Base-by-base conservation (phyloP, 1,140 invertebrate genomes). In the Condylostylus longicornis region DNA sequence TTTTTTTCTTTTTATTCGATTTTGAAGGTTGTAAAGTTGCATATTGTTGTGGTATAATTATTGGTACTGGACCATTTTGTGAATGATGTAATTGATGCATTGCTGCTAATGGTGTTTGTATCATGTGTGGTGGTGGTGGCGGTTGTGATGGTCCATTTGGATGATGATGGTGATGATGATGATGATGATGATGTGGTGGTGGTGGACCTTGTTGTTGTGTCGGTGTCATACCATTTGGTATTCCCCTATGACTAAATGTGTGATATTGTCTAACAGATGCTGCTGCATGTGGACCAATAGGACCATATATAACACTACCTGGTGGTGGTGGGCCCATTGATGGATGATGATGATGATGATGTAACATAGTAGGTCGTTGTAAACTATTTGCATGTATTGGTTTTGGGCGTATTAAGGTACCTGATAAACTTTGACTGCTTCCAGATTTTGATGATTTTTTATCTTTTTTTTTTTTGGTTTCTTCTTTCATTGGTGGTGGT, bases 401-500 rank as follows among this genome's bases (percentile, higher is more conserved):
- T 43, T 58, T 58, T 36, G 58, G 58, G 25, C 58, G 46, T 33
- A 61, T 61, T 18, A 61, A 40, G 3, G 58, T 60, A 29, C 58
- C 58, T 14, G 58, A 61, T 23, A 61, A 40, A 37, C 54, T 58
- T 38, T 58, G 57, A 44, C 54, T 61, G 20, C 53, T 48, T 4
- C 25, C 25, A 8, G 55, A 49, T 45, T 60, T 61, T 5, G 46
- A 47, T 25, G 43, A 46, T 44, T 54, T 56, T 32, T 59, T 58
- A n/a, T 58, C 51, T 5, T 39, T 38, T 33, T 59, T 59, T 22
- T 49, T 50, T 32, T 53, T 55, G 19, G 45, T 47, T 33, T 60
- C 48, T 35, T 58, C 53, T 38, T 57, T 56, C 5, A 54, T 48
- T 4, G 58, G 58, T 0, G 80, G 85, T 18, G 82, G 83, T 3